Percentiles rank a stretch among this genome's conserved stretches.
phyloP scores from a whole-genome alignment of 2,888 invertebrate genomes.

The Philhelius pedissequus region DNA sequence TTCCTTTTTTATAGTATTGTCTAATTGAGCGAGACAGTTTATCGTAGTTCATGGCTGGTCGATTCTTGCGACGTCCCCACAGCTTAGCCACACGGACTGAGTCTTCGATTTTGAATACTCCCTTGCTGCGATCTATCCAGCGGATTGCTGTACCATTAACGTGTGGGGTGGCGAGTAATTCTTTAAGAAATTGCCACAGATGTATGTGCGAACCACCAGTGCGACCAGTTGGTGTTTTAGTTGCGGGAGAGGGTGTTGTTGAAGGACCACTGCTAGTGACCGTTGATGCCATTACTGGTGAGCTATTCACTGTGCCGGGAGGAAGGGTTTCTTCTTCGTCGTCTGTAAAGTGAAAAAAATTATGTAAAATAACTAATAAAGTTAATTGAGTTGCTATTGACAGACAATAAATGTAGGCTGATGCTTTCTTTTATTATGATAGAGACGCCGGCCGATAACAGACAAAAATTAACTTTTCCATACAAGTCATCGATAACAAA shows the following conservation, averaged over 20 bases:
- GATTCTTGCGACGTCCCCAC: slow-evolving; percentile 98
- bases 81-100: slow-evolving; percentile 97
- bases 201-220: slow-evolving; percentile 94
- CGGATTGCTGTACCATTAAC: slow-evolving; percentile 96
- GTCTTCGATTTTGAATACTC: slow-evolving; percentile 99
- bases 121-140: slow-evolving; percentile 96
- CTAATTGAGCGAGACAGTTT: slow-evolving; percentile 97
- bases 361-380: background rate
- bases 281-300: slow-evolving; percentile 64
- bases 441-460: too few relatives aligned
- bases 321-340: slow-evolving; percentile 79
- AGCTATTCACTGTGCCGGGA: slow-evolving; percentile 64
- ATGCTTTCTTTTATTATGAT: too few relatives aligned
- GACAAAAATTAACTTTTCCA: too few relatives aligned
- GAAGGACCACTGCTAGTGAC: slow-evolving; percentile 55
- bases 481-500: too few relatives aligned
- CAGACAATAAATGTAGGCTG: too few relatives aligned
- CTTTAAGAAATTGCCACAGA: slow-evolving; percentile 99
- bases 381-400: background rate
- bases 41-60: slow-evolving; percentile 99
- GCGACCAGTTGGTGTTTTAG: slow-evolving; percentile 70
- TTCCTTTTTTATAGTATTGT: slow-evolving; percentile 99
- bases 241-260: slow-evolving; percentile 46
- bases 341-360: slow-evolving; percentile 74
- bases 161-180: slow-evolving; percentile 93